Evolutionary conservation across 1,140 invertebrate species (phyloP).

Genomic region (Teleopsis dalmanni): DNA sequence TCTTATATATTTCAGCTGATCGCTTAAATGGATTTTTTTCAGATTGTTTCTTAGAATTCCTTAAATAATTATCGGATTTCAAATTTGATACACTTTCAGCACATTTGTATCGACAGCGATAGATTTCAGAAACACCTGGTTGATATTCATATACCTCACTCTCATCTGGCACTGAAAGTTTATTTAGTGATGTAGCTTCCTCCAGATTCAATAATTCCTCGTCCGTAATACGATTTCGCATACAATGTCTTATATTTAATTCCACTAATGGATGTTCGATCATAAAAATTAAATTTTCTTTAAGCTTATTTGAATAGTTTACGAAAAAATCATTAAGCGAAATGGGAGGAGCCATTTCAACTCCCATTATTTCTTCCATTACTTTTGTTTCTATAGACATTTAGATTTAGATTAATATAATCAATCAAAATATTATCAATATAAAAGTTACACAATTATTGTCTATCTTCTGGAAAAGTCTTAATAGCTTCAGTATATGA

Average conservation of each 20-base stretch:
- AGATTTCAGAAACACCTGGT: conserved; percentile 4
- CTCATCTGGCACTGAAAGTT: conserved; percentile 8
- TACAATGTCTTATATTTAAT: no score
- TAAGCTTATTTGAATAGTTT: conserved; percentile 1
- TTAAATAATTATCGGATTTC: conserved; percentile 6
- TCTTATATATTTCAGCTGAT: conserved; percentile 3
- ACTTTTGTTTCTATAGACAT: background rate
- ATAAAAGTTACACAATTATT: conserved; percentile 3
- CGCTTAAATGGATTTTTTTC: conserved; percentile 8
- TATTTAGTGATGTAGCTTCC: conserved; percentile 3
- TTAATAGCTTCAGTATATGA: conserved; percentile 15
- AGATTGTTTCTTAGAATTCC: background rate
- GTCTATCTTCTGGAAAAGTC: conserved; percentile 6
- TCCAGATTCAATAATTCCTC: no score
- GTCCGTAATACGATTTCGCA: no score
- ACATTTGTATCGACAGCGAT: background rate
- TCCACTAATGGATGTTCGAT: no score
- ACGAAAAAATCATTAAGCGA: conserved; percentile 1
- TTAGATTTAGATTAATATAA: background rate
- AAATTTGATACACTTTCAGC: background rate
- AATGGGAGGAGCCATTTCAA: conserved; percentile 5
- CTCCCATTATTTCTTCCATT: conserved; percentile 14
- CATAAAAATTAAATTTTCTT: no score
- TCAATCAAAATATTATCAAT: background rate
- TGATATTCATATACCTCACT: conserved; percentile 1